phyloP scores from a whole-genome alignment of 2,797 vertebrate species.

The Sternotherus odoratus region DNA sequence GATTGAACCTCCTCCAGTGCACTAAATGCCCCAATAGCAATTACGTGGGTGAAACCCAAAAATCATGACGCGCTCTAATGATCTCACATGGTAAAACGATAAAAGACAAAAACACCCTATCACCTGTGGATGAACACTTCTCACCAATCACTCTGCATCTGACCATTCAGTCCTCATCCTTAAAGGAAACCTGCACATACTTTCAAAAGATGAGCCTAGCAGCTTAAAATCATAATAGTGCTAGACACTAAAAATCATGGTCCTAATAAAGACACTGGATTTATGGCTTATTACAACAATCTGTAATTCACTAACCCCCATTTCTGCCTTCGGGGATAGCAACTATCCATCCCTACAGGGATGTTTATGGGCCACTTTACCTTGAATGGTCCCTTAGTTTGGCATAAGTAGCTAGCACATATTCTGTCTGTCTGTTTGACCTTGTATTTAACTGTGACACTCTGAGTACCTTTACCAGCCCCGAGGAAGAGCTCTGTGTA shows the following conservation, averaged over 20 bases:
- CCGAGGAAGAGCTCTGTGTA: neutral
- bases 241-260: neutral
- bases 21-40: too few relatives aligned
- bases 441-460: neutral
- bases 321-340: neutral
- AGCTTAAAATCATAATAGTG: neutral
- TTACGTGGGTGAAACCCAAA: too few relatives aligned
- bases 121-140: too few relatives aligned
- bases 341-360: too few relatives aligned
- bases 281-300: neutral
- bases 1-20: too few relatives aligned
- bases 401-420: neutral
- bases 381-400: neutral
- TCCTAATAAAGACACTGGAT: neutral
- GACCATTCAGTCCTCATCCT: too few relatives aligned
- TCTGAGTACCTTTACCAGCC: neutral
- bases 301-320: neutral
- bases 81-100: too few relatives aligned
- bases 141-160: too few relatives aligned
- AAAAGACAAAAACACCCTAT: too few relatives aligned
- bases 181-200: too few relatives aligned
- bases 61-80: too few relatives aligned
- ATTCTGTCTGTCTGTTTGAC: neutral
- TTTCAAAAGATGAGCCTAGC: neutral
- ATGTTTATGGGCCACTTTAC: neutral